These are phyloP conservation scores for Merluccius polli DNA, from an alignment of 2,797 vertebrate species.

Conservation along the genomic window DNA sequence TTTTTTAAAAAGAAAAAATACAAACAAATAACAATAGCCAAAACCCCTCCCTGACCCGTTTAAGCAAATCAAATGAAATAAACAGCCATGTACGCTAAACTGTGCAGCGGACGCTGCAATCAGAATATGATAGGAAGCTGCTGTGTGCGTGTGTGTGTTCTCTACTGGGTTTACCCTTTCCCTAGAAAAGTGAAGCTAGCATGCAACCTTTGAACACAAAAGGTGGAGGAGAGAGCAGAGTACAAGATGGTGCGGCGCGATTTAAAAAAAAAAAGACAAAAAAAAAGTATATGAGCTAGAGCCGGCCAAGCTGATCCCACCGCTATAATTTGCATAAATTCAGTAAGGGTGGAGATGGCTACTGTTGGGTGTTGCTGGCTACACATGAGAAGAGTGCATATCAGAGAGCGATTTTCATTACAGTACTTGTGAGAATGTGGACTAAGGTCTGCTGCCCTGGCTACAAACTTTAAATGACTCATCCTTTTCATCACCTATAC, in stretches of 20 bases:
- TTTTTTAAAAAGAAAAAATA: slow-evolving; percentile 35
- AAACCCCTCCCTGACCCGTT: slow-evolving; percentile 31
- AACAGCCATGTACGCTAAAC: slow-evolving; percentile 39
- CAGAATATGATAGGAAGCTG: slow-evolving; percentile 30
- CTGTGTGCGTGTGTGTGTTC: slow-evolving; percentile 1
- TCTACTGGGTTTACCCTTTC: not conserved
- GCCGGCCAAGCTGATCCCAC: slow-evolving; percentile 14
- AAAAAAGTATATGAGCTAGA: not conserved
- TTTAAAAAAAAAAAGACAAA: not conserved
- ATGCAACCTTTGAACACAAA: not conserved
- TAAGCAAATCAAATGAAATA: slow-evolving; percentile 48
- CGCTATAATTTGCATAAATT: slow-evolving; percentile 30
- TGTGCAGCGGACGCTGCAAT: slow-evolving; percentile 42
- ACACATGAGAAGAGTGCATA: slow-evolving; percentile 28
- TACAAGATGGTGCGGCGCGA: not conserved
- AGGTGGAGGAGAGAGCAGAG: not conserved
- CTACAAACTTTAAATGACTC: slow-evolving; percentile 30
- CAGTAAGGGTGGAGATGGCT: not conserved
- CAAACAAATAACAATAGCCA: slow-evolving; percentile 16
- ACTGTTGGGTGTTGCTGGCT: slow-evolving; percentile 25
- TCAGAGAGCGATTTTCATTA: slow-evolving; percentile 37
- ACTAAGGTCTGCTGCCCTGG: slow-evolving; percentile 32
- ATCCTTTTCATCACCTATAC: not conserved
- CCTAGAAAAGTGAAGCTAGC: no score
- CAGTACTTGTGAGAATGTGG: slow-evolving; percentile 37